Conservation (phyloP, 2,888 invertebrate species). For the Teinopalpus imperialis region DNA sequence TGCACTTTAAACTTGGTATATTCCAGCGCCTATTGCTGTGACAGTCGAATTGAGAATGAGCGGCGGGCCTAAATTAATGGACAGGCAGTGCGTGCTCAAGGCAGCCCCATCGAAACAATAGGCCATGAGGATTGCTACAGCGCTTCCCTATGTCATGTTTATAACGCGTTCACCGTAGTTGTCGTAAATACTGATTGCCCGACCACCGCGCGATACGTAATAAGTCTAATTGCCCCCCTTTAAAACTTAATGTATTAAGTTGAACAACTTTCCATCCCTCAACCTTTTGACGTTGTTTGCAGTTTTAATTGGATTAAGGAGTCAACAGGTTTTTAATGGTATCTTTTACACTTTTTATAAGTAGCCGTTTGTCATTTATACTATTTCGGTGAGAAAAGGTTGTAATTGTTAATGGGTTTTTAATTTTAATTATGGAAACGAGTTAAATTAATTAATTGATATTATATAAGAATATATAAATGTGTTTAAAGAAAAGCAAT, state of each 20-base stretch:
- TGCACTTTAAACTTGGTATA: conserved; percentile 24
- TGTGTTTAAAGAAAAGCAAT: too few relatives aligned
- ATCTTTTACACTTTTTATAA: too few relatives aligned
- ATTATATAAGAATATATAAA: too few relatives aligned
- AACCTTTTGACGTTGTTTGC: conserved; percentile 35
- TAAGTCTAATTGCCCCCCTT: conserved; percentile 72
- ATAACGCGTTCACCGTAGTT: conserved; percentile 58
- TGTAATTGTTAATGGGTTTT: too few relatives aligned
- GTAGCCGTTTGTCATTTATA: too few relatives aligned
- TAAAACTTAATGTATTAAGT: conserved; percentile 72
- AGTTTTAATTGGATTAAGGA: conserved; percentile 13
- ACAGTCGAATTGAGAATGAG: conserved; percentile 60
- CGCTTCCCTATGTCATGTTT: conserved; percentile 65
- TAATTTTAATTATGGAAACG: too few relatives aligned
- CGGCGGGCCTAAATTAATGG: conserved; percentile 52
- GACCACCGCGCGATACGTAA: conserved; percentile 54
- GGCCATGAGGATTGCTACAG: conserved; percentile 60
- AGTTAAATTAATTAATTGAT: too few relatives aligned
- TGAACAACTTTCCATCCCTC: conserved; percentile 62
- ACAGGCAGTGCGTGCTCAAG: conserved; percentile 67
- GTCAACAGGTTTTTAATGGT: neutral
- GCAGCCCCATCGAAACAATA: conserved; percentile 65
- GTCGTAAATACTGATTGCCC: conserved; percentile 72
- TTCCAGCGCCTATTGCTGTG: conserved; percentile 40
- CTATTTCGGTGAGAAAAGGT: too few relatives aligned